These are phyloP conservation scores for Geothlypis trichas DNA, from an alignment of 2,113 vertebrate species.

Conservation along the genomic window DNA sequence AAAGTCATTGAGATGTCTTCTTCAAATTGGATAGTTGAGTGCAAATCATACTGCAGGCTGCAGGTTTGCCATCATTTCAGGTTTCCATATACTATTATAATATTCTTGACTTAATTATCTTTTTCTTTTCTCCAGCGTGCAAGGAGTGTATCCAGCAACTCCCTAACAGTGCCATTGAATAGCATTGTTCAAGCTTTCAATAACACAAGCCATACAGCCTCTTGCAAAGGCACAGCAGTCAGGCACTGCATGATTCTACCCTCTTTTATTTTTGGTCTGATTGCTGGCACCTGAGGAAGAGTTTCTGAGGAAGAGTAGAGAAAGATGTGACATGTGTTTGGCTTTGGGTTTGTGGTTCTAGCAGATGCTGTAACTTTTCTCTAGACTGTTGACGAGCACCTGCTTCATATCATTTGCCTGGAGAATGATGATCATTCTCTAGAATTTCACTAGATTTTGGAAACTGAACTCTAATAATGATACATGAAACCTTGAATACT, in stretches of 20 bases:
- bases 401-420: not conserved
- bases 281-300: not conserved
- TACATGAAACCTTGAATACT: not conserved
- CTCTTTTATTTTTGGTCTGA: not conserved
- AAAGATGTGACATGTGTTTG: not conserved
- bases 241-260: not conserved
- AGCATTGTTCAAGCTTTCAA: not conserved
- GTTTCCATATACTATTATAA: not conserved
- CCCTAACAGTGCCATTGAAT: not conserved
- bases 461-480: not conserved
- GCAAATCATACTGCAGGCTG: not conserved
- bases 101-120: not conserved
- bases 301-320: not conserved
- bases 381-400: not conserved
- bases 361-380: not conserved
- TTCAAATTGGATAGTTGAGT: not conserved
- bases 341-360: not conserved
- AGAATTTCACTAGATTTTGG: not conserved
- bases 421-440: not conserved
- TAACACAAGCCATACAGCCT: not conserved
- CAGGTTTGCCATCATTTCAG: not conserved
- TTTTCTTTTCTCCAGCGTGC: not conserved
- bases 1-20: not conserved
- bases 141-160: not conserved
- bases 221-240: not conserved